Percentiles rank a stretch among this genome's conserved stretches.
Conservation (phyloP, 2,113 vertebrate species). For the Microtus ochrogaster region DNA sequence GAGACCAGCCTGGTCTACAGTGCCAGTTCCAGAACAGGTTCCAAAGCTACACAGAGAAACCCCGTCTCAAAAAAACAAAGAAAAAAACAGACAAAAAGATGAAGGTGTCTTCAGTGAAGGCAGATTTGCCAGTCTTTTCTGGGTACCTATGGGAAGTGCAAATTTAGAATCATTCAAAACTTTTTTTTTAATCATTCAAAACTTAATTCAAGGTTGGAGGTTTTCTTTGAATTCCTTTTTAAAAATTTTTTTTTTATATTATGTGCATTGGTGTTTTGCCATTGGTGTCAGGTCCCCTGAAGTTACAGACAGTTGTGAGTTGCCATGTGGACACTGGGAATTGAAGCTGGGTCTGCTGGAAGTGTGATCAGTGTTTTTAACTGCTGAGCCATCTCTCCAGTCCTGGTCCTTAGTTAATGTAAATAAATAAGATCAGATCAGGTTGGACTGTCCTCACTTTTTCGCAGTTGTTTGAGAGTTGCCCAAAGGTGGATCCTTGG, state of each 20-base stretch:
- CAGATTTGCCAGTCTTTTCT: slow-evolving; percentile 14
- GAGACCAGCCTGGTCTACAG: too few species aligned
- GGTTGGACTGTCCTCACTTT: not conserved
- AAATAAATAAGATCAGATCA: not conserved
- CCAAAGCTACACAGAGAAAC: too few species aligned
- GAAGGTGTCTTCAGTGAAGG: not conserved
- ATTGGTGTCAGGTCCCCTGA: not conserved
- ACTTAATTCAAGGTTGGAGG: slow-evolving; percentile 40
- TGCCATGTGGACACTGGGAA: not conserved
- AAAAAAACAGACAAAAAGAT: too few species aligned
- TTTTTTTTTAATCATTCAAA: not conserved
- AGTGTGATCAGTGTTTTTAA: not conserved
- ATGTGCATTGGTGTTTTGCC: not conserved
- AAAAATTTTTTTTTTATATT: not conserved
- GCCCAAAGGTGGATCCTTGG: not conserved
- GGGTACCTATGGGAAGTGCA: not conserved
- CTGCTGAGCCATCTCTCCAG: not conserved
- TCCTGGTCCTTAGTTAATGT: not conserved
- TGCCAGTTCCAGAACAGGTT: too few species aligned
- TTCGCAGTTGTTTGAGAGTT: not conserved
- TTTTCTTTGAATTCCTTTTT: not conserved
- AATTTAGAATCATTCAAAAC: not conserved
- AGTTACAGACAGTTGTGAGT: not conserved
- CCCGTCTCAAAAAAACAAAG: too few species aligned
- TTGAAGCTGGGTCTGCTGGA: not conserved